A percentile compares a stretch with the other conserved stretches of the same genome.
Evolutionary conservation across 2,888 invertebrate species (phyloP).

Genomic region (Hypena proboscidalis): DNA sequence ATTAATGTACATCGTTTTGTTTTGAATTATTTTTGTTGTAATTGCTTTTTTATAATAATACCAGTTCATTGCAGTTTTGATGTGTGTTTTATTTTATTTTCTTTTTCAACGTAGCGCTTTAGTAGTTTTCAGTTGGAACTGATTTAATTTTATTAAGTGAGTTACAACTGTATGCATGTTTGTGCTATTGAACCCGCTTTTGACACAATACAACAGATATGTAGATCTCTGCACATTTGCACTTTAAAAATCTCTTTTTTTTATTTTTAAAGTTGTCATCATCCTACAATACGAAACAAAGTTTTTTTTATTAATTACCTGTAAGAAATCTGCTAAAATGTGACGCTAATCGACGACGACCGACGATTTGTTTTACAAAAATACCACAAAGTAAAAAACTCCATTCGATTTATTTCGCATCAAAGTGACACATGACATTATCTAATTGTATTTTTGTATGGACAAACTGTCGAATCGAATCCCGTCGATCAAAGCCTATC

Average conservation of each 20-base stretch:
- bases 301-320: too few species aligned
- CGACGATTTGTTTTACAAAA: too few species aligned
- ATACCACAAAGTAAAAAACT: too few species aligned
- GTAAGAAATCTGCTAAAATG: too few species aligned
- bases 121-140: slow-evolving; percentile 54
- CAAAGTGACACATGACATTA: too few species aligned
- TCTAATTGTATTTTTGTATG: too few species aligned
- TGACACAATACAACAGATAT: too few species aligned
- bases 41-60: slow-evolving; percentile 91
- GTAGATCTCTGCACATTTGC: slow-evolving; percentile 5
- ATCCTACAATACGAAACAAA: too few species aligned
- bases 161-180: slow-evolving; percentile 64
- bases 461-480: too few species aligned
- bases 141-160: slow-evolving; percentile 59
- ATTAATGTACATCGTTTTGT: slow-evolving; percentile 92
- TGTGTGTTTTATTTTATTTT: slow-evolving; percentile 86
- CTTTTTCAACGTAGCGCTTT: slow-evolving; percentile 73
- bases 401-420: too few species aligned
- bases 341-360: too few species aligned
- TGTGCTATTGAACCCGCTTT: slow-evolving; percentile 69
- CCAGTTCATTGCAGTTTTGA: slow-evolving; percentile 90
- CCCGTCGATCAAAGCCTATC: too few species aligned
- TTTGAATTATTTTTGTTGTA: slow-evolving; percentile 91
- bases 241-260: neutral
- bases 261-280: neutral